Evolutionary conservation across 2,797 vertebrate species (phyloP).

Genomic region (Trichosurus vulpecula): DNA sequence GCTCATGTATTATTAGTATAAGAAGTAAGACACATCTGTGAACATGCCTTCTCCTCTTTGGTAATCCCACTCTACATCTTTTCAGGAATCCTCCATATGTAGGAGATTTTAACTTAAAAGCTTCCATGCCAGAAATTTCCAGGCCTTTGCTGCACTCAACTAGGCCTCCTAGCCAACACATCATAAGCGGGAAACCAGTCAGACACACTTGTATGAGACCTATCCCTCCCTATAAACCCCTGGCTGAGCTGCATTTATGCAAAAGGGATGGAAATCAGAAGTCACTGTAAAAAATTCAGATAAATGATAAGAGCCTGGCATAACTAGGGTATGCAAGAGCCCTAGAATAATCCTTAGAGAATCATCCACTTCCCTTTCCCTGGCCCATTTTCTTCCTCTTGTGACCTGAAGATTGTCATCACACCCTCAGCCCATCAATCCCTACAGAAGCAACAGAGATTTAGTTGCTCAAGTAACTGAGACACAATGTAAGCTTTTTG

Average conservation of each 20-base stretch:
- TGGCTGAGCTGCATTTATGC: background rate
- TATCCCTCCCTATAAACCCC: background rate
- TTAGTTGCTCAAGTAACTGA: background rate
- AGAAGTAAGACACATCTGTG: background rate
- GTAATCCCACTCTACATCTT: background rate
- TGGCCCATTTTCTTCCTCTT: background rate
- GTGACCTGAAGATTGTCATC: background rate
- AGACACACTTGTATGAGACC: background rate
- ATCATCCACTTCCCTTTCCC: background rate
- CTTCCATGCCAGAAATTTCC: background rate
- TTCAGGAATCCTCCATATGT: background rate
- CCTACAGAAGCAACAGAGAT: background rate
- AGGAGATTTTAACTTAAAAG: background rate
- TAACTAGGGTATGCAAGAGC: background rate
- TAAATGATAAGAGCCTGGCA: background rate
- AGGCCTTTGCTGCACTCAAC: background rate
- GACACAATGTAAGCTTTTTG: background rate
- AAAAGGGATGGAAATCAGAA: background rate
- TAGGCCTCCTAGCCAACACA: background rate
- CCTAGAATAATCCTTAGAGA: background rate
- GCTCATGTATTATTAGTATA: background rate
- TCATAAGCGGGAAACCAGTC: background rate
- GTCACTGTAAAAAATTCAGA: background rate
- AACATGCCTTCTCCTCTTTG: background rate
- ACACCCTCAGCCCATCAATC: background rate